Evolutionary conservation across 2,888 invertebrate genomes (phyloP), one percentile per base, ranked within the genome.

Genomic region (Resseliella maxima): DNA sequence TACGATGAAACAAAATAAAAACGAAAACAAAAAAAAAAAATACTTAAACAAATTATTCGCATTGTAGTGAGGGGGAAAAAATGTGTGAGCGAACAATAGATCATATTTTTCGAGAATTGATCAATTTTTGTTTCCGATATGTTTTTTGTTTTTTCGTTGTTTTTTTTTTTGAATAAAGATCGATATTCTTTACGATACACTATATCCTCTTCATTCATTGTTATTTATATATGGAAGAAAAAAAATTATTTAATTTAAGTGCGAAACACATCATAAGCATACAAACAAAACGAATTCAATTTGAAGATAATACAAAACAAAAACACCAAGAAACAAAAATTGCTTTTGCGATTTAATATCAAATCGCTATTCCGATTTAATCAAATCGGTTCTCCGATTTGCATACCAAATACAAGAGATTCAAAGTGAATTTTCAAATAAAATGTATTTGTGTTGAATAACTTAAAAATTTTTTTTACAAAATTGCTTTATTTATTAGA

Each of bases 151-250:
- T 50, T 18, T 15, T 50, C 2, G 46, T 2, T n/a, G n/a, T n/a
- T 45, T 50, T 50, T 41, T 41, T 5, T 41, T 41, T 41, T 12
- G 6, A 41, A 41, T 41, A 5, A 12, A 41, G 41, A 41, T 41
- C 45, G 45, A 10, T 27, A 5, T n/a, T 24, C 27, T 59, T n/a
- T 59, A 3, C n/a, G n/a, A 50, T 21, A 59, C 12, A 59, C 72
- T 12, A 15, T 72, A 8, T 72, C 72, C 72, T 72, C 15, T 72
- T 72, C 31, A 31, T 15, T 72, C 72, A 72, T 72, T 72, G 72
- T 72, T 72, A 72, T 72, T 72, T 72, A 72, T 72, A 31, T 72
- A 24, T 5, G n/a, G n/a, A n/a, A n/a, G n/a, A 27, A 24, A n/a
- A 18, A 18, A 50, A 72, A 72, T 31, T 72, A 15, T 72, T 31